Evolutionary conservation across 2,113 vertebrate species (phyloP).

Genomic region (Typhlomys cinereus): DNA sequence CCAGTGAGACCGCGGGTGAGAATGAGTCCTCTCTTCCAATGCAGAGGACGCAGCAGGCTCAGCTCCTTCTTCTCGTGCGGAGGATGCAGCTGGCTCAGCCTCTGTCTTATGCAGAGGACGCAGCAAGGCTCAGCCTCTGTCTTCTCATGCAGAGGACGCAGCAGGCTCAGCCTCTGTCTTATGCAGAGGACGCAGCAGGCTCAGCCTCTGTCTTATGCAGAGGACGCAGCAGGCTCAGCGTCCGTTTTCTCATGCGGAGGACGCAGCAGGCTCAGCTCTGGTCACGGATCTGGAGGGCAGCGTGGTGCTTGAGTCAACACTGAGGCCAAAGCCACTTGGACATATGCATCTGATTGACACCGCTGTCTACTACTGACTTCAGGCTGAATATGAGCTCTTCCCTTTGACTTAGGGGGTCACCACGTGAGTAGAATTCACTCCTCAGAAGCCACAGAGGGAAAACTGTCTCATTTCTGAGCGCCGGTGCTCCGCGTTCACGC

Average conservation of each 20-base stretch:
- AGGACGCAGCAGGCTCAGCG: too few relatives aligned
- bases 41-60: conserved; percentile 63
- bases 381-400: neutral
- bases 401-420: neutral
- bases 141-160: too few relatives aligned
- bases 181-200: too few relatives aligned
- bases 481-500: neutral
- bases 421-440: neutral
- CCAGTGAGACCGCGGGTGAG: conserved; percentile 56
- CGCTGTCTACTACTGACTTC: neutral
- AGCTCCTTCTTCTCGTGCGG: too few relatives aligned
- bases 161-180: too few relatives aligned
- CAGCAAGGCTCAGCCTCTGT: too few relatives aligned
- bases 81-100: too few relatives aligned
- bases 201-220: too few relatives aligned
- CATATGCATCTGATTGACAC: neutral
- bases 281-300: too few relatives aligned
- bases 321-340: neutral
- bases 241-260: too few relatives aligned
- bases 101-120: conserved; percentile 24
- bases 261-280: too few relatives aligned
- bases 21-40: conserved; percentile 47
- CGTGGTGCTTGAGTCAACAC: neutral
- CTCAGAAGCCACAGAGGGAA: neutral
- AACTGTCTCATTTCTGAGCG: neutral